phyloP scores from a whole-genome alignment of 2,888 invertebrate genomes.

The Miltochrista miniata region DNA sequence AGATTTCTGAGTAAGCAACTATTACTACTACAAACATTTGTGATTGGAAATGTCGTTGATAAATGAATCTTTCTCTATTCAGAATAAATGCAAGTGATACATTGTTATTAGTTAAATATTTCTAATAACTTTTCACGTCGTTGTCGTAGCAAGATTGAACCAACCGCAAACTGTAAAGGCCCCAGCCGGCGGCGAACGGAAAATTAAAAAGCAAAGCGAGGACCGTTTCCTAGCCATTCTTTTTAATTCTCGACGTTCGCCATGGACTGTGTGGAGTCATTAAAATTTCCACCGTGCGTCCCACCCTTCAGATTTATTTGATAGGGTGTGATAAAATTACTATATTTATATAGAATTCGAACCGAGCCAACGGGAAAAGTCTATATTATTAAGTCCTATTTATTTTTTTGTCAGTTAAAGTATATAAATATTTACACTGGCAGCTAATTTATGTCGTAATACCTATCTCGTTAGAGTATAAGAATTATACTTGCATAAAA shows the following conservation, averaged over 20 bases:
- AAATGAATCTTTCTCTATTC: neutral
- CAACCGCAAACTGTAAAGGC: slow-evolving; percentile 59
- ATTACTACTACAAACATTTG: neutral
- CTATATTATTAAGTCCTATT: too few species aligned
- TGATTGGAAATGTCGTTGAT: neutral
- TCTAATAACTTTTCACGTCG: slow-evolving; percentile 31
- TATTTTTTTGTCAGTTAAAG: too few species aligned
- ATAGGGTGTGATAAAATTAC: slow-evolving; percentile 48
- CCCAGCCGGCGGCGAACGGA: slow-evolving; percentile 68
- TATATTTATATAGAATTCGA: slow-evolving; percentile 46
- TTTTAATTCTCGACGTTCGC: slow-evolving; percentile 70
- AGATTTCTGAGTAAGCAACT: slow-evolving; percentile 2
- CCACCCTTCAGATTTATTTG: slow-evolving; percentile 63
- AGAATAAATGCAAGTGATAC: neutral
- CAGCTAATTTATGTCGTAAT: too few species aligned
- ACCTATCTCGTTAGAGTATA: too few species aligned
- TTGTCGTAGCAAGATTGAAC: slow-evolving; percentile 50
- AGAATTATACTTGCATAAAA: too few species aligned
- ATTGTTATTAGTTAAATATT: slow-evolving; percentile 27
- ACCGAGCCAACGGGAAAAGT: slow-evolving; percentile 31
- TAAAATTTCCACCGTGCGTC: slow-evolving; percentile 67
- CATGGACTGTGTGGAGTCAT: slow-evolving; percentile 66
- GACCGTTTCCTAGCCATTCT: slow-evolving; percentile 71
- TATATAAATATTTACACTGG: too few species aligned
- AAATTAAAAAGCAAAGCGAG: slow-evolving; percentile 79